A percentile compares a stretch with the other conserved stretches of the same genome.
These are phyloP conservation scores for Zoanthus gigantus DNA, from an alignment of 92 coral and sea anemone genomes.

Conservation along the genomic window DNA sequence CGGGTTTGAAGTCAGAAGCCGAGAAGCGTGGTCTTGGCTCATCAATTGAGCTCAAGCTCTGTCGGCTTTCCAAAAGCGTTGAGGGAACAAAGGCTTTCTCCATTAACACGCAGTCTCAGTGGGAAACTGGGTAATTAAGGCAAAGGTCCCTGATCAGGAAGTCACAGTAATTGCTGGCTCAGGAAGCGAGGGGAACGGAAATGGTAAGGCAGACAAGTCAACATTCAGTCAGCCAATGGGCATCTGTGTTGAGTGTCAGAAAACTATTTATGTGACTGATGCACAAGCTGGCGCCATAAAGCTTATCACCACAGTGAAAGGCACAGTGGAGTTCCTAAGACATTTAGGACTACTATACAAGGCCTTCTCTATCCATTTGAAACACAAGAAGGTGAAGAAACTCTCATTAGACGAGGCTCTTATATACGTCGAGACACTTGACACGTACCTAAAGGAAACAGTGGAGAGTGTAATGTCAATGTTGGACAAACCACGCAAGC, in stretches of 20 bases:
- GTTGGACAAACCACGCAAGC: slow-evolving; percentile 1
- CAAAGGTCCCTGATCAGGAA: neutral
- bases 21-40: slow-evolving; percentile 57
- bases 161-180: neutral
- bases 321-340: slow-evolving; percentile 49
- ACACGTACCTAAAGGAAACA: neutral
- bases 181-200: slow-evolving; percentile 63
- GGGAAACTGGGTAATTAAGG: slow-evolving; percentile 16
- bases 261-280: slow-evolving; percentile 59
- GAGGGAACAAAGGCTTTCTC: slow-evolving; percentile 60
- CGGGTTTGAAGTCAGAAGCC: slow-evolving; percentile 44
- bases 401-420: slow-evolving; percentile 26
- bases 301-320: slow-evolving; percentile 47
- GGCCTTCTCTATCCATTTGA: slow-evolving; percentile 63
- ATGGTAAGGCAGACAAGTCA: slow-evolving; percentile 57
- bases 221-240: slow-evolving; percentile 73
- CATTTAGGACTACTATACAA: slow-evolving; percentile 65
- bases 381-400: slow-evolving; percentile 56
- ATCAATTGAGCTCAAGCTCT: slow-evolving; percentile 49
- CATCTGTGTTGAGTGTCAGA: slow-evolving; percentile 64
- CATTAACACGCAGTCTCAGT: slow-evolving; percentile 62
- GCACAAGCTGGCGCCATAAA: slow-evolving; percentile 63
- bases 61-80: slow-evolving; percentile 46
- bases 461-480: neutral
- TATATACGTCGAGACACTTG: neutral